phyloP scores from a whole-genome alignment of 2,888 invertebrate species.

The Pteria penguin region DNA sequence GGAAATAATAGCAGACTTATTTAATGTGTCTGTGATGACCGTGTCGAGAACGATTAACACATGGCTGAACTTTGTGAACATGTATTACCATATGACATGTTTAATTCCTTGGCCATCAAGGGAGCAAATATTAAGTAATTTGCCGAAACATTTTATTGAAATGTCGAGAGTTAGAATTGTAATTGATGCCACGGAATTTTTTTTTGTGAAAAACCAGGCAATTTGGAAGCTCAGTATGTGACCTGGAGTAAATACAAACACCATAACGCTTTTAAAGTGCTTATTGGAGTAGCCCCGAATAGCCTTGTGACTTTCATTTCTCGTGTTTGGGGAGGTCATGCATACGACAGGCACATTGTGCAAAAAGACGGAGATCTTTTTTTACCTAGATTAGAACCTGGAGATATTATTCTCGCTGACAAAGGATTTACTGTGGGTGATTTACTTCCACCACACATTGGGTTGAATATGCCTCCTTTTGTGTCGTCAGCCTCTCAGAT shows the following conservation, averaged over 20 bases:
- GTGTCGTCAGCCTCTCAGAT: slow-evolving; percentile 26
- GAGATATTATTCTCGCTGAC: slow-evolving; percentile 19
- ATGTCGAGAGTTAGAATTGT: slow-evolving; percentile 27
- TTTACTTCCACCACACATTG: slow-evolving; percentile 35
- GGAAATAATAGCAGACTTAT: slow-evolving; percentile 44
- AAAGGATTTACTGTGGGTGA: slow-evolving; percentile 41
- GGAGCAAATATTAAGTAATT: slow-evolving; percentile 41
- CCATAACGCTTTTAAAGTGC: slow-evolving; percentile 12
- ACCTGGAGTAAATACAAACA: slow-evolving; percentile 27
- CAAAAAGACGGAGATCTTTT: slow-evolving; percentile 21
- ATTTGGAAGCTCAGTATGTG: slow-evolving; percentile 1
- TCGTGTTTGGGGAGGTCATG: slow-evolving; percentile 10
- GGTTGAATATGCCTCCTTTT: slow-evolving; percentile 40
- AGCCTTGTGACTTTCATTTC: slow-evolving; percentile 23
- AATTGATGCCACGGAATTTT: slow-evolving; percentile 25
- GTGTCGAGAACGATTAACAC: slow-evolving; percentile 44
- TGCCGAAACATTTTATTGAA: slow-evolving; percentile 24
- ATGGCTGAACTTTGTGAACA: slow-evolving; percentile 45
- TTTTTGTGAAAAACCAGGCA: slow-evolving; percentile 5
- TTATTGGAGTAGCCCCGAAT: slow-evolving; percentile 15
- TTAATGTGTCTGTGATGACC: slow-evolving; percentile 37
- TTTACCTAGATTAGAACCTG: slow-evolving; percentile 10
- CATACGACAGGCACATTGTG: slow-evolving; percentile 21
- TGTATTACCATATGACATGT: slow-evolving; percentile 37
- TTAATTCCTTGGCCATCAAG: slow-evolving; percentile 45